Base-by-base conservation (phyloP, 2,113 vertebrate species). In the Ophthalmolycus amberensis region DNA sequence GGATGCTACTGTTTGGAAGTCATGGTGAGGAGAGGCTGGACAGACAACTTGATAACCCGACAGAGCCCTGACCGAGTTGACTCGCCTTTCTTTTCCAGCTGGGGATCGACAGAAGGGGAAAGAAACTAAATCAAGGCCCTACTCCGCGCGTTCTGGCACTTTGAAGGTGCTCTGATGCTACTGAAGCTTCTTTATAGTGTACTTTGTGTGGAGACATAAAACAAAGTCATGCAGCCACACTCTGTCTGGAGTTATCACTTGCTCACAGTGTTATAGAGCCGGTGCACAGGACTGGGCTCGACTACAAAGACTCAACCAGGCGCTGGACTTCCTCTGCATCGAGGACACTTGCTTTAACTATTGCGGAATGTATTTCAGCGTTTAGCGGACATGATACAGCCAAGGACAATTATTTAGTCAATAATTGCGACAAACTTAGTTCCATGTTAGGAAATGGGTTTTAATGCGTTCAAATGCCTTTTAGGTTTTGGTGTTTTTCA, bases 191-290 rank as follows among this genome's bases (percentile, higher is more conserved):
- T 83, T 76, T 71, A 48, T 34, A 40, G 63, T 16, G 0, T 44
- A 54, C 74, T 85, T 86, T 85, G 52, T 72, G 80, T 75, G 42
- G 14, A 85, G 74, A 89, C 88, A 91, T 88, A 78, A 91, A 90
- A 88, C 84, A 86, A 85, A 89, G 82, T 75, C 80, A 67, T 79
- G 44, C n/a, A 65, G 80, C 56, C 42, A 5, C 69, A 29, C 71
- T 71, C 56, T 29, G 70, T 91, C 74, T 89, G 90, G 90, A 88
- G 89, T 73, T 75, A 80, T 78, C 80, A 54, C 75, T 85, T 84
- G 84, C 74, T 79, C 60, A n/a, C 80, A 64, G 80, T 48, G 67
- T 44, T 71, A 22, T 5, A 8, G 32, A 75, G 83, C 38, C 34
- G 4, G 59, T 5, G 60, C 59, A 52, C 79, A 15, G 18, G 48